These are phyloP conservation scores for Machaerirhynchus nigripectus DNA, from an alignment of 2,113 vertebrate species.

Conservation along the genomic window DNA sequence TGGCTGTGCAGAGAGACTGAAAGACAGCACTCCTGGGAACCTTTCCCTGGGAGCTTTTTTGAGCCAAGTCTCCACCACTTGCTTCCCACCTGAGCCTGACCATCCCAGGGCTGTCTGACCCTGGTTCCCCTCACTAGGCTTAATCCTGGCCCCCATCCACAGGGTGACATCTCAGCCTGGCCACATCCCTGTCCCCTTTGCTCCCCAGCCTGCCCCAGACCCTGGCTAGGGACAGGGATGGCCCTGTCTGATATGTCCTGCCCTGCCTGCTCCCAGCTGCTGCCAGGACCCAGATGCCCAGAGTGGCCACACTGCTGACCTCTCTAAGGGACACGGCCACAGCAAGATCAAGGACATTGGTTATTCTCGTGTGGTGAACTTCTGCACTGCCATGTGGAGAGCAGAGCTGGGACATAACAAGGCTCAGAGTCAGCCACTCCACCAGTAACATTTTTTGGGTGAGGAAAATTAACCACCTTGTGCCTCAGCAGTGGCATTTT, in stretches of 20 bases:
- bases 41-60: not conserved
- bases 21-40: not conserved
- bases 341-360: not conserved
- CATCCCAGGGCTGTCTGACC: not conserved
- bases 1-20: not conserved
- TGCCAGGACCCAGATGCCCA: not conserved
- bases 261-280: not conserved
- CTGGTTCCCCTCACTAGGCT: not conserved
- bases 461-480: not conserved
- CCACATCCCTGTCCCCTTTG: not conserved
- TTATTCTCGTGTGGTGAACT: not conserved
- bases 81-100: not conserved
- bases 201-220: not conserved
- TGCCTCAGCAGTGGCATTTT: not conserved
- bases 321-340: not conserved
- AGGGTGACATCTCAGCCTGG: not conserved
- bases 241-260: not conserved
- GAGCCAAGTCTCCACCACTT: not conserved
- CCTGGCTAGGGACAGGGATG: not conserved
- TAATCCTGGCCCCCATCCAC: not conserved
- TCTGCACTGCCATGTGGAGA: not conserved
- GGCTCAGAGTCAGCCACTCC: not conserved
- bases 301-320: not conserved
- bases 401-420: not conserved
- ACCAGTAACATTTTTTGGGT: not conserved